Evolutionary conservation across 2,888 invertebrate genomes (phyloP).

Genomic region (Drosophila mercatorum): DNA sequence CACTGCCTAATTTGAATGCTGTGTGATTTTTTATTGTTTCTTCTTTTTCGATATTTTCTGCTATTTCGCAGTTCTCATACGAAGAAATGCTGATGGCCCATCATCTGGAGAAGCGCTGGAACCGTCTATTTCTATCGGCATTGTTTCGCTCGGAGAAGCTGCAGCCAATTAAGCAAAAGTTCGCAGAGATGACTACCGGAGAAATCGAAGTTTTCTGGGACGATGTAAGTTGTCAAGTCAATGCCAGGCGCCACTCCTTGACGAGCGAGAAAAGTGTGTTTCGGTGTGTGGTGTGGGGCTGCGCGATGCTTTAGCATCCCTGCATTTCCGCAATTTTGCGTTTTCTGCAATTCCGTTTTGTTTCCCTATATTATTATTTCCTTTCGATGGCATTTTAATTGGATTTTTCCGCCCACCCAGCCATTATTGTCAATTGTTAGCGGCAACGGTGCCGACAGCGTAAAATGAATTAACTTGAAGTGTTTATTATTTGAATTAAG

Average conservation of each 20-base stretch:
- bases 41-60: background rate
- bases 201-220: conserved; percentile 87
- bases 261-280: background rate
- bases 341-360: conserved; percentile 76
- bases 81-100: conserved; percentile 85
- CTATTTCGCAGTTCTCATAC: conserved; percentile 80
- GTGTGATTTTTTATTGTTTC: conserved; percentile 31
- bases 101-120: conserved; percentile 89
- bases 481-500: conserved; percentile 83
- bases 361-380: conserved; percentile 82
- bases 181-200: conserved; percentile 91
- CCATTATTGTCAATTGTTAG: conserved; percentile 81
- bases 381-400: conserved; percentile 84
- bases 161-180: conserved; percentile 93
- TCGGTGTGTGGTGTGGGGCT: conserved; percentile 14
- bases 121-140: conserved; percentile 88
- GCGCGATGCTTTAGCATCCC: conserved; percentile 30
- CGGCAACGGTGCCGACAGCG: conserved; percentile 58
- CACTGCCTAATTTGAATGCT: conserved; percentile 68
- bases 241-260: conserved; percentile 1
- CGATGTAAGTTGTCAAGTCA: conserved; percentile 78
- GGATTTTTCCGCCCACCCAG: conserved; percentile 82
- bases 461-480: conserved; percentile 83
- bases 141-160: conserved; percentile 89
- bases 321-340: conserved; percentile 77